These are phyloP conservation scores for mouse (Mus musculus) DNA, from an alignment of 2,113 vertebrate species.

Conservation along the genomic window GRCm39 chr5:9920501-9921000, in stretches of 20 bases:
- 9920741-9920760: not conserved
- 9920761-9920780: not conserved
- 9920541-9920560: not conserved
- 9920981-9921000: not conserved
- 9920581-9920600: not conserved
- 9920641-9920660: not conserved
- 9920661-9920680: not conserved
- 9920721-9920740: not conserved
- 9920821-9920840: not conserved
- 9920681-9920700: not conserved
- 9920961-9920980: not conserved
- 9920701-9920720: not conserved
- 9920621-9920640: not conserved
- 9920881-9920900: not conserved
- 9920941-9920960: not conserved
- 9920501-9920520: not conserved
- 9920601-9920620: not conserved
- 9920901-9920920: not conserved
- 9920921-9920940: not conserved
- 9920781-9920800: not conserved
- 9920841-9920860: not conserved
- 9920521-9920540: not conserved
- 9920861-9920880: not conserved
- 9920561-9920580: not conserved
- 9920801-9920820: not conserved